Evolutionary conservation across 2,797 vertebrate genomes (phyloP), one percentile per base, ranked within the genome.

Genomic region (Arrhamphus sclerolepis): DNA sequence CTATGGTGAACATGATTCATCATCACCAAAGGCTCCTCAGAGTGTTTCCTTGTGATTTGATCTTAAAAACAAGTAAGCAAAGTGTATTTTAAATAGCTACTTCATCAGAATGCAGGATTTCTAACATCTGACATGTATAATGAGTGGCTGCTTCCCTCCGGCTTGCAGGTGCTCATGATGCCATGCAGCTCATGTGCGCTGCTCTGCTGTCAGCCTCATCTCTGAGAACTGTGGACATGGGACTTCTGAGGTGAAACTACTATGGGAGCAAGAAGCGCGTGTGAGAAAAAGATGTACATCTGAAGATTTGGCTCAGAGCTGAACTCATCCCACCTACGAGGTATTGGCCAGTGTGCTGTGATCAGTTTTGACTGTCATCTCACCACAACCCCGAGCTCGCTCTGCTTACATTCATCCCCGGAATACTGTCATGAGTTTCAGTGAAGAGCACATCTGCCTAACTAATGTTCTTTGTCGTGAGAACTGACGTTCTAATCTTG

Each of bases 361-460:
- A 75, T 82, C 81, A 72, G 54, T 48, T 78, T 40, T 77, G 77
- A 77, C 70, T 77, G 39, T 75, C 28, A 70, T 77, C 65, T 78
- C 24, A 75, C 77, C 80, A 67, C 82, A 80, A 63, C 44, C 34
- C 47, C 4, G 1, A 6, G 14, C 46, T 80, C 20, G 14, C 31
- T 59, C 38, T 46, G 62, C 57, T 66, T 22, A 41, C 46, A 43
- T 60, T 77, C 77, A 66, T 39, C 54, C 50, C 71, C 48, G 28
- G 55, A 83, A 68, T 52, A 29, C 44, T 71, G 80, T 84, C 69
- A 80, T 48, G 62, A 62, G 72, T 86, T 84, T 87, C 75, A 49
- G 66, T 60, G 66, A 66, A 57, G 71, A 74, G 52, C 51, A 46
- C 47, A 24, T 22, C 64, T 54, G 50, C 57, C 29, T 38, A 53